Evolutionary conservation across 1,140 invertebrate species (phyloP).

Genomic region (Reticulitermes speratus): DNA sequence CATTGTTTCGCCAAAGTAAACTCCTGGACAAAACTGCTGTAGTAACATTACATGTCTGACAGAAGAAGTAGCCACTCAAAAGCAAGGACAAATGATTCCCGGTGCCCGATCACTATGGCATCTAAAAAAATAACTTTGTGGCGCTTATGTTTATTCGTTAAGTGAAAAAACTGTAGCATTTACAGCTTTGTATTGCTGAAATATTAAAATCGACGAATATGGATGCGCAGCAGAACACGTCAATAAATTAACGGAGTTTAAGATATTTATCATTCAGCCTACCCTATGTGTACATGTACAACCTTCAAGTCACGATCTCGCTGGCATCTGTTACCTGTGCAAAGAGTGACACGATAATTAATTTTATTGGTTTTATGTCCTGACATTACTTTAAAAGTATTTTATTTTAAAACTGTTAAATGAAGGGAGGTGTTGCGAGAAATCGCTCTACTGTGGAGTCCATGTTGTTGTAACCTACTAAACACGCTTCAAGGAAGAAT

Average conservation of each 20-base stretch:
- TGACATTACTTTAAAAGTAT: background rate
- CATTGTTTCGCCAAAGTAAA: too few relatives aligned
- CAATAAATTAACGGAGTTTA: background rate
- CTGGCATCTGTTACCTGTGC: background rate
- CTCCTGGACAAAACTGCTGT: too few relatives aligned
- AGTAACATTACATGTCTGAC: too few relatives aligned
- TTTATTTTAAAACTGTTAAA: background rate
- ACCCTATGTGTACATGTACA: background rate
- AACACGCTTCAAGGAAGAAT: background rate
- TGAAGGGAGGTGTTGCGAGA: background rate
- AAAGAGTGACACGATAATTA: background rate
- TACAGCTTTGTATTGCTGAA: too few relatives aligned
- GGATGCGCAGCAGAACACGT: background rate
- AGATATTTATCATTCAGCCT: background rate
- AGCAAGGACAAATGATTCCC: too few relatives aligned
- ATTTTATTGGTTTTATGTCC: background rate
- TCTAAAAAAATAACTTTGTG: too few relatives aligned
- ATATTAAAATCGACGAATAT: too few relatives aligned
- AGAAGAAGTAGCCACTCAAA: too few relatives aligned
- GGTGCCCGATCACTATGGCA: too few relatives aligned
- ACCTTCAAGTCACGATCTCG: background rate
- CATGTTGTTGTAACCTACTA: background rate
- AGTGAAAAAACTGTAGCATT: too few relatives aligned
- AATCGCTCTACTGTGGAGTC: background rate
- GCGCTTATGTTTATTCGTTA: too few relatives aligned